These are phyloP conservation scores for Eupithecia dodoneata DNA, from an alignment of 2,888 invertebrate species.

Conservation along the genomic window DNA sequence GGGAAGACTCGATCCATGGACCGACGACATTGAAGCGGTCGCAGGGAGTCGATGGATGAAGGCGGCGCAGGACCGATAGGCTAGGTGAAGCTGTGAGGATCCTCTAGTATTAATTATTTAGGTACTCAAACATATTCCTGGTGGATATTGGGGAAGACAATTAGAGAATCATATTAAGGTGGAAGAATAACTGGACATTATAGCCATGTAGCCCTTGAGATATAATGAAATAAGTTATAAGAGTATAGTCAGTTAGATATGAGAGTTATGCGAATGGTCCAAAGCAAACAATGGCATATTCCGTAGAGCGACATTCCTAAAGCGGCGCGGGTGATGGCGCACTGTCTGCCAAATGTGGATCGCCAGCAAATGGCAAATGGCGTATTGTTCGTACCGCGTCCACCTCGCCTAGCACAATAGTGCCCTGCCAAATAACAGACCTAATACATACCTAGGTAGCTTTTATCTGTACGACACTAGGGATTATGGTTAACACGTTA, in stretches of 20 bases:
- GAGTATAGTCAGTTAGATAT: background rate
- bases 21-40: no score
- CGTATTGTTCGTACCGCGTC: constrained; percentile 35
- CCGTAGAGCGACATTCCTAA: constrained; percentile 23
- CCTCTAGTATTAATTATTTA: no score
- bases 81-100: no score
- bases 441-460: no score
- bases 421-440: no score
- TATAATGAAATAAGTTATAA: background rate
- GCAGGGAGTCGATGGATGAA: no score
- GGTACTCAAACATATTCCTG: no score
- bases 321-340: constrained; percentile 25
- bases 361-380: constrained; percentile 34
- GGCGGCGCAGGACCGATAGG: no score
- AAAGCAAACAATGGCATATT: constrained; percentile 20
- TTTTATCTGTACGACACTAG: no score
- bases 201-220: background rate
- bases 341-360: constrained; percentile 30
- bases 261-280: background rate
- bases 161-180: background rate
- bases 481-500: no score
- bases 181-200: background rate
- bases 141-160: background rate
- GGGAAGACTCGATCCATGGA: no score
- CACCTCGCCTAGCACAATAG: background rate